Percentiles rank a stretch among this genome's conserved stretches.
Evolutionary conservation across 2,797 vertebrate species (phyloP).

Genomic region (Euthynnus affinis): DNA sequence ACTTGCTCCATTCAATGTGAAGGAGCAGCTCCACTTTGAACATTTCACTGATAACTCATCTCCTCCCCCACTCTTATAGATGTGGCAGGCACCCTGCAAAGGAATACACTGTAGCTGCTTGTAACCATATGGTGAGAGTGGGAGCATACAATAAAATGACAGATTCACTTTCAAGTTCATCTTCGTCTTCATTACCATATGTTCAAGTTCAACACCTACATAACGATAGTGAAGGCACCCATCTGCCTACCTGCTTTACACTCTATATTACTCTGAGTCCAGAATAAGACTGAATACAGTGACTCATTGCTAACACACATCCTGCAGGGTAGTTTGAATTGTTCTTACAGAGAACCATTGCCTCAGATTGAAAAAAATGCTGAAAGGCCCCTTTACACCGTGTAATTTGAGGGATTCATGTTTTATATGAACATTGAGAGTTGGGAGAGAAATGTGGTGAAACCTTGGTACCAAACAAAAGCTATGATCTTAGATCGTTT

Average conservation of each 20-base stretch:
- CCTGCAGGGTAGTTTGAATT: background rate
- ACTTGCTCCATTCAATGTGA: background rate
- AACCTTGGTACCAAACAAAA: too few species aligned
- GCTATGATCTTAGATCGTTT: too few species aligned
- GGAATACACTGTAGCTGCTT: background rate
- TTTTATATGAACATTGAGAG: too few species aligned
- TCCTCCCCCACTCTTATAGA: background rate
- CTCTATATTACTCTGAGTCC: background rate
- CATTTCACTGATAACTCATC: background rate
- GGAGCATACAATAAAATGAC: background rate
- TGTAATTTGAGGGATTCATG: too few species aligned
- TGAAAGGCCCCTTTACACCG: too few species aligned
- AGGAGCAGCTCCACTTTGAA: conserved; percentile 1
- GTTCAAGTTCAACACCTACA: background rate
- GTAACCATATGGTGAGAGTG: conserved; percentile 19
- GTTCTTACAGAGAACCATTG: conserved; percentile 1
- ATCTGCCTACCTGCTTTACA: background rate
- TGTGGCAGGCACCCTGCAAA: background rate
- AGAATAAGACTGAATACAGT: background rate
- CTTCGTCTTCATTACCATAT: background rate
- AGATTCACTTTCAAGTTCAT: conserved; percentile 4
- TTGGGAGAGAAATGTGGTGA: too few species aligned
- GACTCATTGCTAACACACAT: background rate
- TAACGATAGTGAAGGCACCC: background rate
- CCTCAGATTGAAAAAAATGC: too few species aligned